These are phyloP conservation scores for Nycteola revayana DNA, from an alignment of 2,888 invertebrate species.

Conservation along the genomic window DNA sequence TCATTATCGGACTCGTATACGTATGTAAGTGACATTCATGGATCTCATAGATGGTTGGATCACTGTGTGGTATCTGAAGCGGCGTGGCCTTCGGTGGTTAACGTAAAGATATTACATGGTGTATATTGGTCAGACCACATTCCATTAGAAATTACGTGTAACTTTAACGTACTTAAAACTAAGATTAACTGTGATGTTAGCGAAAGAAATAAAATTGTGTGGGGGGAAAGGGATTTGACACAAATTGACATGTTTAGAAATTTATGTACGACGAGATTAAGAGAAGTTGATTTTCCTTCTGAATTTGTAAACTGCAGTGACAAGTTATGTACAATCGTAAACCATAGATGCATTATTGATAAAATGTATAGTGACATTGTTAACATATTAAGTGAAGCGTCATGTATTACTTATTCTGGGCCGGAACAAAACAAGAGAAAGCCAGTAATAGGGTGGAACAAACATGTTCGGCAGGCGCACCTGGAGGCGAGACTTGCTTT, in stretches of 20 bases:
- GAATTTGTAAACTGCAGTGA: conserved; percentile 1
- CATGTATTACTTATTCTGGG: neutral
- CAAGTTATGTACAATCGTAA: neutral
- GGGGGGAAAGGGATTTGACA: conserved; percentile 1
- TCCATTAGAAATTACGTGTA: conserved; percentile 2
- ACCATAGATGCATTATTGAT: neutral
- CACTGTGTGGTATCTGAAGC: conserved; percentile 1
- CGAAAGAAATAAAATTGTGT: neutral
- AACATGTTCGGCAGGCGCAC: neutral
- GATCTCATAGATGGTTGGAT: conserved; percentile 2
- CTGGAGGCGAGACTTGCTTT: neutral
- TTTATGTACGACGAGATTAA: neutral
- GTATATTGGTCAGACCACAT: conserved; percentile 4
- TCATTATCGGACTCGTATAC: neutral
- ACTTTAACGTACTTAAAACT: conserved; percentile 2
- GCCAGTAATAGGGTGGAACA: neutral
- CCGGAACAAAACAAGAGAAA: neutral
- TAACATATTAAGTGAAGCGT: neutral
- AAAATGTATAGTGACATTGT: conserved; percentile 1
- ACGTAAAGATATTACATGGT: conserved; percentile 1
- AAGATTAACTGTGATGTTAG: neutral
- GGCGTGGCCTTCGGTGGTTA: neutral
- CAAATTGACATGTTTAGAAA: conserved; percentile 1
- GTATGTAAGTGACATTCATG: conserved; percentile 2
- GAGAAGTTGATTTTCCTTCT: neutral